Evolutionary conservation across 2,888 invertebrate species (phyloP).

Genomic region (Drosophila affinis): DNA sequence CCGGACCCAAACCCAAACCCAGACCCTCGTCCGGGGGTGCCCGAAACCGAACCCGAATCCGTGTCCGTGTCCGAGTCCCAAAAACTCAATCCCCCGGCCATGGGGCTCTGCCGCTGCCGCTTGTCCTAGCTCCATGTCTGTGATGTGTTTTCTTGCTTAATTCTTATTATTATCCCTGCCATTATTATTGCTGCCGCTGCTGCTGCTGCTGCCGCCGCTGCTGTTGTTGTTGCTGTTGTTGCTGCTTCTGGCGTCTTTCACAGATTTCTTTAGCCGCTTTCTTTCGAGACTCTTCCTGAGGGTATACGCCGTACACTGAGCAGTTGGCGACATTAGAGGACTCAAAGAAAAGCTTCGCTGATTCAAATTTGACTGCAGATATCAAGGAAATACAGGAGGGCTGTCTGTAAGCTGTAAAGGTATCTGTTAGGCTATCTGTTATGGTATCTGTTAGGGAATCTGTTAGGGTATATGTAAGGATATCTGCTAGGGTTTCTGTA

Average conservation of each 20-base stretch:
- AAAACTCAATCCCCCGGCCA: conserved; percentile 38
- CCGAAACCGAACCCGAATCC: conserved; percentile 12
- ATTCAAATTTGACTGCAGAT: not conserved
- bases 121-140: conserved; percentile 61
- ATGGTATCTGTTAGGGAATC: no score
- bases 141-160: conserved; percentile 80
- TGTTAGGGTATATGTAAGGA: no score
- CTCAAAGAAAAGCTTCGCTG: not conserved
- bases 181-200: conserved; percentile 64
- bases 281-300: conserved; percentile 7
- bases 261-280: conserved; percentile 63
- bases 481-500: no score
- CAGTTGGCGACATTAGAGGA: not conserved
- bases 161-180: conserved; percentile 78
- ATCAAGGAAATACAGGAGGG: not conserved
- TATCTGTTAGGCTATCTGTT: no score
- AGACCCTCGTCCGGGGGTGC: no score
- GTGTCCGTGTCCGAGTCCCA: conserved; percentile 23
- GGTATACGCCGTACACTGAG: not conserved
- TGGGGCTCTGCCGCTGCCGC: conserved; percentile 22
- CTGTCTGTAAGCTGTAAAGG: no score
- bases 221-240: conserved; percentile 7
- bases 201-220: no score
- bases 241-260: conserved; percentile 51
- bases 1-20: not conserved